A percentile compares a stretch with the other conserved stretches of the same genome.
Conservation (phyloP, 2,888 invertebrate genomes). For the Eilema sororculum region DNA sequence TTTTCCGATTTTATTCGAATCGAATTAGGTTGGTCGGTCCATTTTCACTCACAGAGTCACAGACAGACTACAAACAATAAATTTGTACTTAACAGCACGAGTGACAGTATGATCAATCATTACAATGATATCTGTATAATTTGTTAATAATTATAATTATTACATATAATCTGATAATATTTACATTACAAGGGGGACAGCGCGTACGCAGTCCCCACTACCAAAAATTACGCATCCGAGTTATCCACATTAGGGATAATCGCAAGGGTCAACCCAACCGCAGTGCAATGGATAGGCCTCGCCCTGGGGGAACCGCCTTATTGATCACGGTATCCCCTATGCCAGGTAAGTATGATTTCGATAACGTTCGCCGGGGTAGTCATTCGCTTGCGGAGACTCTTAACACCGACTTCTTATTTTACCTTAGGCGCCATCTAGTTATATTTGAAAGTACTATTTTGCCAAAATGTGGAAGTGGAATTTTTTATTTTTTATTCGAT, state of each 20-base stretch:
- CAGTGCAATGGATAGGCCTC: conserved; percentile 14
- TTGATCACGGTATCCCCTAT: conserved; percentile 14
- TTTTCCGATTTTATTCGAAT: too few species aligned
- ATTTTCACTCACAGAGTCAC: too few species aligned
- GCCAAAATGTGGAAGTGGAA: background rate
- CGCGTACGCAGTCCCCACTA: conserved; percentile 14
- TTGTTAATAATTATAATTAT: too few species aligned
- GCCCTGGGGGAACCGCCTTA: conserved; percentile 11
- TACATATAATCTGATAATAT: too few species aligned
- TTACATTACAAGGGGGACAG: conserved; percentile 1
- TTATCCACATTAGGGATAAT: conserved; percentile 11
- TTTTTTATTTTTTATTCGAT: background rate
- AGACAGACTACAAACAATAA: too few species aligned
- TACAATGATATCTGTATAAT: too few species aligned
- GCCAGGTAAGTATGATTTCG: conserved; percentile 13
- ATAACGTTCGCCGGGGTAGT: background rate
- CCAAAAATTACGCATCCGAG: conserved; percentile 12
- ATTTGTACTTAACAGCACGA: too few species aligned
- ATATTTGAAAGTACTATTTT: background rate
- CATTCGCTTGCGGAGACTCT: conserved; percentile 4
- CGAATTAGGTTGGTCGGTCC: too few species aligned
- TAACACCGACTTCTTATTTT: conserved; percentile 7
- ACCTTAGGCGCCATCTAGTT: conserved; percentile 7
- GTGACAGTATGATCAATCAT: too few species aligned
- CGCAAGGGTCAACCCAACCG: conserved; percentile 13